Evolutionary conservation across 1,140 invertebrate genomes (phyloP).

Genomic region (Vollenhovia emeryi): DNA sequence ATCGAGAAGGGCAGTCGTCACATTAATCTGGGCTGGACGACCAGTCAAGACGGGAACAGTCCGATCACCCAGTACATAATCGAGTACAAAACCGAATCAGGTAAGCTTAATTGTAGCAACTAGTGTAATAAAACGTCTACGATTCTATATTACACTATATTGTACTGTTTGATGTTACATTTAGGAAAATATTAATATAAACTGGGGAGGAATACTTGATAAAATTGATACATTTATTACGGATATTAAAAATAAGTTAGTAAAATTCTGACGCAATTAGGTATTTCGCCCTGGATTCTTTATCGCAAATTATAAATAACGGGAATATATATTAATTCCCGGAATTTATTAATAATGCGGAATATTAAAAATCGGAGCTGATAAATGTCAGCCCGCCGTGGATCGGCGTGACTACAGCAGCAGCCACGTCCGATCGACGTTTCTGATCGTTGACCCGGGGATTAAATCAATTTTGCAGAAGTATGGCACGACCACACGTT

Average conservation of each 20-base stretch:
- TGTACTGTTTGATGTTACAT: background rate
- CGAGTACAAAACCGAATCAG: conserved; percentile 93
- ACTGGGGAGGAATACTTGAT: background rate
- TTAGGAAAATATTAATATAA: background rate
- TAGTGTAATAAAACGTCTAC: background rate
- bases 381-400: background rate
- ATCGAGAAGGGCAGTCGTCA: conserved; percentile 91
- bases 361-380: background rate
- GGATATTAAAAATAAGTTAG: background rate
- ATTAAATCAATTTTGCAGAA: conserved; percentile 84
- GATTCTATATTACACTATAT: background rate
- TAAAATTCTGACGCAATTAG: background rate
- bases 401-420: background rate
- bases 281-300: background rate
- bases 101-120: conserved; percentile 83
- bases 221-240: background rate
- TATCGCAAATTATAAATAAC: background rate
- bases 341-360: background rate
- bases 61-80: conserved; percentile 94
- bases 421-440: background rate
- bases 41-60: conserved; percentile 94
- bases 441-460: background rate
- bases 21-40: conserved; percentile 93
- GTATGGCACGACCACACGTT: conserved; percentile 91
- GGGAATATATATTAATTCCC: background rate